Percentiles rank a stretch among this genome's conserved stretches.
Conservation (phyloP, 1,140 invertebrate genomes). For the Zaprionus nigranus region DNA sequence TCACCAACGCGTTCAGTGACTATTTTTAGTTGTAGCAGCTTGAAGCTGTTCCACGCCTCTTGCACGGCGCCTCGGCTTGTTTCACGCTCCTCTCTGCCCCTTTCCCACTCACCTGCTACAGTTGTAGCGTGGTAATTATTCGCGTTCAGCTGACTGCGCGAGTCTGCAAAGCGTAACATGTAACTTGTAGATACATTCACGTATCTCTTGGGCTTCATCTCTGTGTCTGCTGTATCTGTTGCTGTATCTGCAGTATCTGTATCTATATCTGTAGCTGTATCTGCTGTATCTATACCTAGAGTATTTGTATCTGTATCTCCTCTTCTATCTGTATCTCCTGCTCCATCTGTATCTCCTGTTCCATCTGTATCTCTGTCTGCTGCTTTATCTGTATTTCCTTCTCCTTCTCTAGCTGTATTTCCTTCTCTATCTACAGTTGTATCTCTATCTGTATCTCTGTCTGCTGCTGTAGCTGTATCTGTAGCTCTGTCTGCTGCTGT, state of each 20-base stretch:
- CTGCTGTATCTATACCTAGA: neutral
- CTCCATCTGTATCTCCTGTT: neutral
- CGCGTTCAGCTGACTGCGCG: slow-evolving; percentile 79
- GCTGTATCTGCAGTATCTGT: neutral
- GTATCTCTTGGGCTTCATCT: slow-evolving; percentile 33
- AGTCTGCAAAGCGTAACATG: slow-evolving; percentile 81
- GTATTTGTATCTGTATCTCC: neutral
- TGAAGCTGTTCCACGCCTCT: slow-evolving; percentile 46
- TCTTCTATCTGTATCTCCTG: neutral
- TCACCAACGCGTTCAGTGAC: slow-evolving; percentile 50
- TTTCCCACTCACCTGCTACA: neutral
- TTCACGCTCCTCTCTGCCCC: slow-evolving; percentile 2
- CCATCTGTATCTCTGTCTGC: neutral
- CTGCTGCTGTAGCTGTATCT: neutral
- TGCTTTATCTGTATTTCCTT: neutral
- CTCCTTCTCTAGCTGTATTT: neutral
- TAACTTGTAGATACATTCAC: slow-evolving; percentile 78
- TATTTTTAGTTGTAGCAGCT: slow-evolving; percentile 51
- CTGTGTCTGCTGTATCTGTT: neutral
- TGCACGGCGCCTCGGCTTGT: slow-evolving; percentile 54
- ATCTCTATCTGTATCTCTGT: slow-evolving; percentile 27
- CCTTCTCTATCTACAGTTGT: neutral
- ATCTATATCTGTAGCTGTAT: neutral
- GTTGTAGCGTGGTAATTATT: slow-evolving; percentile 75
- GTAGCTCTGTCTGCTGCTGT: slow-evolving; percentile 28